Conservation (phyloP, 2,888 invertebrate genomes). For the Eupithecia exiguata region DNA sequence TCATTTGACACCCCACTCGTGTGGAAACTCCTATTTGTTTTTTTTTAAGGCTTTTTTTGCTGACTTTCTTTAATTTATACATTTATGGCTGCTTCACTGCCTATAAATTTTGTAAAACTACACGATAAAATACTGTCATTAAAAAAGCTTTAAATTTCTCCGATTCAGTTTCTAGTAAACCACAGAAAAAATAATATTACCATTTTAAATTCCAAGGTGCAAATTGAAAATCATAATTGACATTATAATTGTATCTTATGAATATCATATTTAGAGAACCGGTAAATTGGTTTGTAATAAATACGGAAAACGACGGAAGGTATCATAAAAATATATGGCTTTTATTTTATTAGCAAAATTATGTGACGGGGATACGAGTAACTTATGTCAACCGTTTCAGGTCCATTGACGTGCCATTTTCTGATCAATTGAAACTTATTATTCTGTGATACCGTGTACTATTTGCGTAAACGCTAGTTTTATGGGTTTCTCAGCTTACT, state of each 20-base stretch:
- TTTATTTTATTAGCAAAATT: background rate
- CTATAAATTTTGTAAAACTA: no score
- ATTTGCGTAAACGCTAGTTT: background rate
- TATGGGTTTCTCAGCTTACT: background rate
- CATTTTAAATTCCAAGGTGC: background rate
- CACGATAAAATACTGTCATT: no score
- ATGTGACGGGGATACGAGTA: background rate
- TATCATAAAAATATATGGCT: background rate
- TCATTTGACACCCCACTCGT: no score
- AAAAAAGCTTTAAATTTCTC: no score
- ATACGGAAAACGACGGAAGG: background rate
- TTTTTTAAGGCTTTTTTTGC: no score
- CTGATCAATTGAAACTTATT: background rate
- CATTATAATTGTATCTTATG: background rate
- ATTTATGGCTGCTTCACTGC: no score
- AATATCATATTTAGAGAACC: background rate
- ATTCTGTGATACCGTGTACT: background rate
- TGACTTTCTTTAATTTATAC: no score
- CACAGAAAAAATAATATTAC: background rate
- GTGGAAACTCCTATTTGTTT: no score
- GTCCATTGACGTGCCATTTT: background rate
- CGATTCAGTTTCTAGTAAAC: no score
- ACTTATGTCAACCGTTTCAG: background rate
- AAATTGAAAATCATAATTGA: background rate
- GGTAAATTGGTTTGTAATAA: conserved; percentile 3